Percentiles rank a stretch among this genome's conserved stretches.
These are phyloP conservation scores for Esox lucius DNA, from an alignment of 2,797 vertebrate genomes.

Conservation along the genomic window DNA sequence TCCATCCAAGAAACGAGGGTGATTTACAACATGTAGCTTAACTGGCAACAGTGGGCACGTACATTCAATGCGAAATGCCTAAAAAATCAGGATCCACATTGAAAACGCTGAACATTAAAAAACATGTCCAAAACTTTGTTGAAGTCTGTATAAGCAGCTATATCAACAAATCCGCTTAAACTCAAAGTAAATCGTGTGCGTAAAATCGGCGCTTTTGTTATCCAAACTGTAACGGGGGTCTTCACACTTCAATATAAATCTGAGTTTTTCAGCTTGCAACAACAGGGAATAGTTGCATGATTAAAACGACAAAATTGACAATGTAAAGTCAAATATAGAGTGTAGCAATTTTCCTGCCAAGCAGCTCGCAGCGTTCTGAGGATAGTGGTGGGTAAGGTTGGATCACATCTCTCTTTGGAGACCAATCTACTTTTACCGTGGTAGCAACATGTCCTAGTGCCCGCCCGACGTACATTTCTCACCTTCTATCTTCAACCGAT, in stretches of 20 bases:
- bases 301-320: background rate
- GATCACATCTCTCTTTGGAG: constrained; percentile 15
- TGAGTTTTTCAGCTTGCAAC: background rate
- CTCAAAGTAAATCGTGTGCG: constrained; percentile 9
- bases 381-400: constrained; percentile 23
- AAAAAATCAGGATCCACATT: constrained; percentile 9
- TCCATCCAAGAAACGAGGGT: constrained; percentile 11
- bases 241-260: background rate
- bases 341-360: constrained; percentile 4
- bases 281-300: background rate
- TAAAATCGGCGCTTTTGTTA: constrained; percentile 20
- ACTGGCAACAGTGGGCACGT: background rate
- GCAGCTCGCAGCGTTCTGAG: constrained; percentile 29
- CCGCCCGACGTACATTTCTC: background rate
- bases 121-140: constrained; percentile 7
- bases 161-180: background rate
- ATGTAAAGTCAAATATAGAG: background rate
- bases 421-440: constrained; percentile 11
- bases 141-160: background rate
- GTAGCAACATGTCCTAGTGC: constrained; percentile 48
- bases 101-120: constrained; percentile 3
- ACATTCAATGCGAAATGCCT: background rate
- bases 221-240: background rate
- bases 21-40: background rate
- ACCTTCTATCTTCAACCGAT: background rate